Conservation (phyloP, 2,797 vertebrate species). For the Tarsius wallacei region DNA sequence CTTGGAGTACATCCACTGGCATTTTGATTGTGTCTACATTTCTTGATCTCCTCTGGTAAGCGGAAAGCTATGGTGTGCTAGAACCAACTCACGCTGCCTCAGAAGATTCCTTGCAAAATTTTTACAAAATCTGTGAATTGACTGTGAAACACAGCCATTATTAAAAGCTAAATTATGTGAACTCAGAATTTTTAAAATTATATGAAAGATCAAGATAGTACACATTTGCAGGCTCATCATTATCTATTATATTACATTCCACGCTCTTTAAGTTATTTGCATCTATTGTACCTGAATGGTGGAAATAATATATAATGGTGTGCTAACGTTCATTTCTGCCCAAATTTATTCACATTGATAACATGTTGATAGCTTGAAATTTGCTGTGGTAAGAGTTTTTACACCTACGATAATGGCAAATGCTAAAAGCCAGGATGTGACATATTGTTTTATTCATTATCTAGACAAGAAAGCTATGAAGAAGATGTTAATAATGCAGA, state of each 20-base stretch:
- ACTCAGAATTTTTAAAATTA: background rate
- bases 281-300: background rate
- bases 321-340: background rate
- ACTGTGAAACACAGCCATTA: background rate
- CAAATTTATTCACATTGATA: background rate
- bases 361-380: background rate
- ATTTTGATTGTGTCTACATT: background rate
- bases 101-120: background rate
- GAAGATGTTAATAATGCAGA: background rate
- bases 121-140: background rate
- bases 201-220: background rate
- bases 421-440: background rate
- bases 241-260: background rate
- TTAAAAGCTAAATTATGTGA: conserved; percentile 24
- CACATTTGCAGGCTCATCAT: conserved; percentile 4
- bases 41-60: background rate
- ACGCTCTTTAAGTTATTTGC: background rate
- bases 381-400: background rate
- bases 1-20: background rate
- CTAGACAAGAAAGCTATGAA: background rate
- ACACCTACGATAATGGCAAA: background rate
- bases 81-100: background rate
- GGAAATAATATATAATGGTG: background rate
- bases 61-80: background rate
- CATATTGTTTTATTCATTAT: background rate